A percentile compares a stretch with the other conserved stretches of the same genome.
Evolutionary conservation across 2,113 vertebrate genomes (phyloP).

Genomic region (Fulmarus glacialis): DNA sequence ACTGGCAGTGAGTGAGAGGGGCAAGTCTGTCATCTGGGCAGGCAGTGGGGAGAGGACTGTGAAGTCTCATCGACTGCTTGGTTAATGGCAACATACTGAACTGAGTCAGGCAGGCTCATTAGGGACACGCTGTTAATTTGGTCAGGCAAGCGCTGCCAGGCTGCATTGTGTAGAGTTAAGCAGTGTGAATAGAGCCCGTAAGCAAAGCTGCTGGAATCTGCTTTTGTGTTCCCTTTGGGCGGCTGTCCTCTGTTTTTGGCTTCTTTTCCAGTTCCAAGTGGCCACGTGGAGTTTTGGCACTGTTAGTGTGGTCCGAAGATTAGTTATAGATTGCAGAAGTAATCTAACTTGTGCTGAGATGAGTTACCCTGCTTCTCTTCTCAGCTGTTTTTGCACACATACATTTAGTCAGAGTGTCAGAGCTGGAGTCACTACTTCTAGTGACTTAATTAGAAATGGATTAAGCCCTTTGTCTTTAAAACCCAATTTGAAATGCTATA

Average conservation of each 20-base stretch:
- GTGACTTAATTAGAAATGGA: constrained; percentile 1
- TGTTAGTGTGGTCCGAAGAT: neutral
- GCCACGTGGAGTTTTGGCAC: constrained; percentile 47
- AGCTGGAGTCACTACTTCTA: neutral
- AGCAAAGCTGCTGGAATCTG: constrained; percentile 52
- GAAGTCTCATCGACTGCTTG: neutral
- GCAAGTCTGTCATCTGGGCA: neutral
- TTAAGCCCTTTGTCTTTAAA: constrained; percentile 10
- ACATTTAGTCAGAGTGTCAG: neutral
- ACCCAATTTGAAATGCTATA: neutral
- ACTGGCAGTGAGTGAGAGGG: neutral
- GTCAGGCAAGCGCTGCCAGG: constrained; percentile 27
- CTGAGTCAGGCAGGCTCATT: constrained; percentile 21
- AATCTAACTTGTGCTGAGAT: neutral
- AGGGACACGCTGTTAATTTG: constrained; percentile 20
- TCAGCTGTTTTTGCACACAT: neutral
- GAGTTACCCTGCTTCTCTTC: neutral
- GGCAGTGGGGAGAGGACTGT: neutral
- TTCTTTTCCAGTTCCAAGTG: neutral
- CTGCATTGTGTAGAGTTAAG: constrained; percentile 41
- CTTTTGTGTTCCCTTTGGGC: neutral
- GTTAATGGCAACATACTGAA: neutral
- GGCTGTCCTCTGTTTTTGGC: neutral
- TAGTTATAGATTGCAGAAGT: constrained; percentile 5
- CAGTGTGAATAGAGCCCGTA: constrained; percentile 5